Evolutionary conservation across 2,888 invertebrate genomes (phyloP), one percentile per base, ranked within the genome.

Genomic region (Callinectes sapidus): DNA sequence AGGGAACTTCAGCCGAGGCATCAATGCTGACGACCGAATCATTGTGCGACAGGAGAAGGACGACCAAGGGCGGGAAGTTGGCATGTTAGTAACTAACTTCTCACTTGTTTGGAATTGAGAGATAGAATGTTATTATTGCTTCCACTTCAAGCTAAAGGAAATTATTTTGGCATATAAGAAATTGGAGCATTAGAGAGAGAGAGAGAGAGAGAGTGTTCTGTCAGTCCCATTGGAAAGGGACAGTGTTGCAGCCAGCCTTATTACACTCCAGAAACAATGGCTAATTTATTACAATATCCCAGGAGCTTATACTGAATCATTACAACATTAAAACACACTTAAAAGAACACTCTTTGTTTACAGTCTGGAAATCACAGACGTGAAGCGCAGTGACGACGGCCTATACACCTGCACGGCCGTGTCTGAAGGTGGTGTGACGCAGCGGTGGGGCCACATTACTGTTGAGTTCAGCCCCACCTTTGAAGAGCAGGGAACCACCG

Each of bases 331-430:
- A 6, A 87, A 0, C 18, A 14, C 1, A 48, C 77, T 18, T 77
- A 39, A 71, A 6, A 39, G 23, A 42, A 77, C 42, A 28, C 32
- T 88, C 77, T 54, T 81, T 3, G 35, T 32, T 97, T 71, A 3
- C 48, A 97, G 97, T 2, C 96, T 98, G 93, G 97, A 96, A 66
- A 97, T 98, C 95, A 95, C 96, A 0, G 96, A 97, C 90, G 95
- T 97, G 23, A 96, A 96, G 90, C 96, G 97, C 94, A 96, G 96
- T 2, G 98, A 98, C 95, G 98, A 98, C 95, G 98, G 98, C 0
- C 96, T 98, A 14, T 98, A 98, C 95, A 98, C 97, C 95, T 98
- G 98, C 95, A 96, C 98, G 90, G 98, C 98, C 8, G 96, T 97
- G 95, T 98, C 98, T 95, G 97, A 97, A 95, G 98, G 98, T 42